Evolutionary conservation across 2,113 vertebrate genomes (phyloP).

Genomic region (Sylvilagus bachmani): DNA sequence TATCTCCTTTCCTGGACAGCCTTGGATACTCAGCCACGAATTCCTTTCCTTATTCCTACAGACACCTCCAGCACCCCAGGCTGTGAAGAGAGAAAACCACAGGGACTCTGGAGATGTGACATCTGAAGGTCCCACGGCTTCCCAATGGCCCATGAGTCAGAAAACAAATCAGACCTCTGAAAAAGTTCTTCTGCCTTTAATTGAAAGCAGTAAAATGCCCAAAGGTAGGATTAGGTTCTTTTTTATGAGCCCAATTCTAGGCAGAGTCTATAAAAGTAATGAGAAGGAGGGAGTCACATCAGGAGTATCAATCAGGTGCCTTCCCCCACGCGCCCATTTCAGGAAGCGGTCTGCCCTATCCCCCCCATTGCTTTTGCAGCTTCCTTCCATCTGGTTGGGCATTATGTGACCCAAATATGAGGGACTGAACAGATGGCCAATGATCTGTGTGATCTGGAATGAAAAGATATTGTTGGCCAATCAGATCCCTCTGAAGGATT

Average conservation of each 20-base stretch:
- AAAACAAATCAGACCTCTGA: not conserved
- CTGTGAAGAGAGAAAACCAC: not conserved
- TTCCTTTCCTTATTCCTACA: not conserved
- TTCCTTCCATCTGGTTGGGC: not conserved
- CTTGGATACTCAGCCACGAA: not conserved
- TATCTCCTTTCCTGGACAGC: not conserved
- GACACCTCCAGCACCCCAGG: not conserved
- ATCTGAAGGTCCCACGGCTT: not conserved
- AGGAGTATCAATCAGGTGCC: not conserved
- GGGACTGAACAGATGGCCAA: not conserved
- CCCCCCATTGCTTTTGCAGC: not conserved
- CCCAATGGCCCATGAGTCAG: not conserved
- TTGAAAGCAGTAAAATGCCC: not conserved
- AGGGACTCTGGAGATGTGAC: not conserved
- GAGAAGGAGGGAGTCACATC: not conserved
- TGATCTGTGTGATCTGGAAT: not conserved
- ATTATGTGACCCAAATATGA: not conserved
- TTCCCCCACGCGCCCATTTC: fast-evolving
- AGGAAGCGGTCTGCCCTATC: not conserved
- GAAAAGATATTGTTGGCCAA: not conserved
- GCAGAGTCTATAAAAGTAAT: not conserved
- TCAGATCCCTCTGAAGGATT: not conserved
- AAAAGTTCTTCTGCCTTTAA: not conserved
- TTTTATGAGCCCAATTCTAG: not conserved
- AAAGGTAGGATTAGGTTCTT: not conserved